Evolutionary conservation across 1,140 invertebrate species (phyloP), one percentile per base, ranked within the genome.

Genomic region (Psix sp.): DNA sequence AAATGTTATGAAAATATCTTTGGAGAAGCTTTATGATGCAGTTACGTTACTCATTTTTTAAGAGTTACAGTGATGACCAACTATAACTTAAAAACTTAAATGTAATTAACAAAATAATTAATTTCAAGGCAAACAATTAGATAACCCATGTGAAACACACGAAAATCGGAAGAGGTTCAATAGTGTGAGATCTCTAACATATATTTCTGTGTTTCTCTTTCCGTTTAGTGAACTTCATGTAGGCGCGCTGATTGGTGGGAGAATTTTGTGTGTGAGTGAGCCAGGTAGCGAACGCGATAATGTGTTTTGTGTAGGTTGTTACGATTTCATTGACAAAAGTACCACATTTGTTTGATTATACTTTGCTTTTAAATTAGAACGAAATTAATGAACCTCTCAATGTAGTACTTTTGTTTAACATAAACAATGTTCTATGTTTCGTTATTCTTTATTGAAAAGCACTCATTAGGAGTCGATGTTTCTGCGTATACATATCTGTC

Each of bases 211-310:
- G 70, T 86, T 83, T 87, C 75, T 84, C 76, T 84, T 86, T 82
- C 65, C 84, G 78, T 90, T 82, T 91, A 92, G 91, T 89, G 88
- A 91, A 92, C 90, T 90, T 91, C 90, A 90, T 91, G 90, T 92
- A 91, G 90, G 84, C 84, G 80, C 80, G 84, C 84, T 82, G 83
- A 84, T 86, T 84, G 81, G 89, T 89, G 89, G 88, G 85, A 86
- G 79, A 86, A 74, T 82, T 86, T 84, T 86, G 80, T 87, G 84
- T 87, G 80, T 87, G 84, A 86, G 85, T 87, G 84, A 86, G 84
- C 84, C 82, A 87, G 85, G 84, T 87, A 87, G 85, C 79, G 82
- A 82, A 79, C 83, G 83, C 77, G 80, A 82, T 68, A 77, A 73
- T 82, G 74, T 80, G 76, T 83, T 68, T 79, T 79, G 45, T 83